phyloP scores from a whole-genome alignment of 2,113 vertebrate genomes.

The Hippolais icterina region DNA sequence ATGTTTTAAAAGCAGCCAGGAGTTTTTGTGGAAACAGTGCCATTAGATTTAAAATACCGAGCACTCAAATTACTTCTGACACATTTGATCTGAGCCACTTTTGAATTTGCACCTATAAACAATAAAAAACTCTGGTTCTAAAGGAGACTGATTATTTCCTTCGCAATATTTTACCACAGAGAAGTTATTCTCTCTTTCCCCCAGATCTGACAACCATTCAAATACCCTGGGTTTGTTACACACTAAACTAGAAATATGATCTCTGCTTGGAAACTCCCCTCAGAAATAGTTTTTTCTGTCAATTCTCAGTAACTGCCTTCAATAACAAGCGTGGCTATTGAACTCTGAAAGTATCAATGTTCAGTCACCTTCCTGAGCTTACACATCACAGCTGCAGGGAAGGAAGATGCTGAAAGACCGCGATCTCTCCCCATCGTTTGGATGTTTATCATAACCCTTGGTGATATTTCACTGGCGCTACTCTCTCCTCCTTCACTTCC shows the following conservation, averaged over 20 bases:
- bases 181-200: not conserved
- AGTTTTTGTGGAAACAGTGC: not conserved
- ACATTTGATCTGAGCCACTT: conserved; percentile 14
- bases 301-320: conserved; percentile 11
- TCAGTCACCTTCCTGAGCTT: conserved; percentile 11
- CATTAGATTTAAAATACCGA: conserved; percentile 37
- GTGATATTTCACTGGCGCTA: conserved; percentile 40
- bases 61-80: conserved; percentile 25
- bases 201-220: conserved; percentile 25
- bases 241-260: conserved; percentile 22
- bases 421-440: not conserved
- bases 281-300: conserved; percentile 40
- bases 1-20: conserved; percentile 22
- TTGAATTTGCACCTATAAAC: conserved; percentile 36
- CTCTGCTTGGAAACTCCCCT: conserved; percentile 36
- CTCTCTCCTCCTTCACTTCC: conserved; percentile 20
- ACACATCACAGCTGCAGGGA: conserved; percentile 33
- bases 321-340: conserved; percentile 16
- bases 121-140: not conserved
- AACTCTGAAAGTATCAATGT: conserved; percentile 10
- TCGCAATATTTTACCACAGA: conserved; percentile 6
- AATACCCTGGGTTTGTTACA: not conserved
- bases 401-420: not conserved
- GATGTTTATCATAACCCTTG: conserved; percentile 9
- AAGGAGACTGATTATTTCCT: conserved; percentile 43